Base-by-base conservation (phyloP, 2,888 invertebrate species). In the Amphipoea lucens region DNA sequence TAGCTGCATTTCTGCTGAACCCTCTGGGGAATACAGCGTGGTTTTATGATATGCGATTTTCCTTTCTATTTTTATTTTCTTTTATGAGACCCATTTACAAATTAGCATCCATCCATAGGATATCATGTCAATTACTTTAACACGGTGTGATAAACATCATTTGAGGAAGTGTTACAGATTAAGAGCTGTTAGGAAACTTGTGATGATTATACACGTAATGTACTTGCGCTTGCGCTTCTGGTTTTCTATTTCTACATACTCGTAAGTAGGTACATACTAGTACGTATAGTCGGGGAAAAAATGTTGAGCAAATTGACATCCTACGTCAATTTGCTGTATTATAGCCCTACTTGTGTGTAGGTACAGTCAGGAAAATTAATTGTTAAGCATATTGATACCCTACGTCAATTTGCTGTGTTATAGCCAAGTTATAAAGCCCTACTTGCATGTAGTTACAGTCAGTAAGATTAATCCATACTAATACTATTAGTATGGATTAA, bases 61-160 rank as follows among this genome's bases (percentile, higher is more conserved):
- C 12, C 12, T 48, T 48, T 0, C 12, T 48, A 48, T 48, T 48
- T 60, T 62, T 2, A 80, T 45, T 60, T 60, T 36, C 2, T 29
- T 76, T 66, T 62, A 54, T 14, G 23, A 81, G 17, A 45, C n/a
- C 42, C 40, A 29, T 77, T 74, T 67, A 76, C 42, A 76, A 65
- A 75, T 80, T 78, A 68, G 40, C 70, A 81, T 77, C 62, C 42
- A 0, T 6, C 68, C 78, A 66, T 80, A 54, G 78, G 82, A 65
- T 86, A 83, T 75, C 68, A 57, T 83, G 75, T 83, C 82, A 81
- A 85, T 85, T 81, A 81, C 63, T 70, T 63, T 57, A 72, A 63
- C 82, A 87, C 84, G 88, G 74, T 66, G 42, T 77, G 88, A 90
- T 90, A 79, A 90, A 80, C 88, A 91, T 90, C 91, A 63, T 36